These are phyloP conservation scores for Zapornia atra DNA, from an alignment of 2,113 vertebrate genomes.

Conservation along the genomic window DNA sequence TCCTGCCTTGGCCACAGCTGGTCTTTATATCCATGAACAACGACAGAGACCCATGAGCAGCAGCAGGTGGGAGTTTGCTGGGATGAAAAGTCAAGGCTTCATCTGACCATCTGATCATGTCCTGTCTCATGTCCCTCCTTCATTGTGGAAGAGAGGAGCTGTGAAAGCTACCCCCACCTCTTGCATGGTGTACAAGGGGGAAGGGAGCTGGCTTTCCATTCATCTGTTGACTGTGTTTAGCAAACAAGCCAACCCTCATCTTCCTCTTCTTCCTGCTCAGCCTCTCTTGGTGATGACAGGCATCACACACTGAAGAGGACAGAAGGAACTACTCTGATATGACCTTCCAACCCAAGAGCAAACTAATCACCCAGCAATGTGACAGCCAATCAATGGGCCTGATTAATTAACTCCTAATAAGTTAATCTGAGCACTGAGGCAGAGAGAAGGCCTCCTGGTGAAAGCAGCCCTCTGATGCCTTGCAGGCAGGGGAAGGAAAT, in stretches of 20 bases:
- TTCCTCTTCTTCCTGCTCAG: not conserved
- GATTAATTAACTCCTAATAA: slow-evolving; percentile 73
- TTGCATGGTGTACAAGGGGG: not conserved
- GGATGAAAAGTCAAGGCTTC: not conserved
- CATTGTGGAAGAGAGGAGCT: not conserved
- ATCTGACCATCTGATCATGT: too few relatives aligned
- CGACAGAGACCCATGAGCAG: not conserved
- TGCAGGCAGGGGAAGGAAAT: slow-evolving; percentile 32
- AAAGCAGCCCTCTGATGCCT: not conserved
- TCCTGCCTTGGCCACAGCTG: not conserved
- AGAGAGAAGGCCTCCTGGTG: slow-evolving; percentile 26
- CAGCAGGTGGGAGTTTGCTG: not conserved
- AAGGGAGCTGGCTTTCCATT: not conserved
- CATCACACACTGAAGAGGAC: not conserved
- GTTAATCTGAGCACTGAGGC: slow-evolving; percentile 48
- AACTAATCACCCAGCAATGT: not conserved
- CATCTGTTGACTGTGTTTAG: not conserved
- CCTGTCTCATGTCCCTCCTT: not conserved
- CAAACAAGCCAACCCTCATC: not conserved
- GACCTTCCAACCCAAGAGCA: not conserved
- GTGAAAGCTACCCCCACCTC: not conserved
- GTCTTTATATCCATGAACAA: not conserved
- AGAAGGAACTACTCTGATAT: not conserved
- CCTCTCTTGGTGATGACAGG: not conserved
- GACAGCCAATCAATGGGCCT: slow-evolving; percentile 57